Base-by-base conservation (phyloP, 92 coral and sea anemone genomes). In the Epizoanthus scotinus region DNA sequence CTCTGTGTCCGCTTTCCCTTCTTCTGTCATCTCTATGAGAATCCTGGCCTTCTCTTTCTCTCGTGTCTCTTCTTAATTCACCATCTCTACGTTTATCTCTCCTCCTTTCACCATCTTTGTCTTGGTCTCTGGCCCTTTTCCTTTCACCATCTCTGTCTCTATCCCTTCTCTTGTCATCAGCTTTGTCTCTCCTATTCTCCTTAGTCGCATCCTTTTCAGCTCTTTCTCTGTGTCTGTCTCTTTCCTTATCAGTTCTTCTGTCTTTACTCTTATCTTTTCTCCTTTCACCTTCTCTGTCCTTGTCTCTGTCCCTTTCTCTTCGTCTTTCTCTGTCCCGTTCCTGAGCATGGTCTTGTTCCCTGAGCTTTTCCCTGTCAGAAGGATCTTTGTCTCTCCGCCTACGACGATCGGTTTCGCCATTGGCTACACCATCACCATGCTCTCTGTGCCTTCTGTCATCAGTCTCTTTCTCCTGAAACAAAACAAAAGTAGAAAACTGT, bases 131-230 rank as follows among this genome's bases (percentile, higher is more conserved):
- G 64, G 77, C 86, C 18, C 75, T 21, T 31, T 55, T 72, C 29
- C 69, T 90, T 26, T 92, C 94, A 15, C 55, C 83, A 70, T 77
- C 82, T 27, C 75, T 71, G 6, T 85, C 87, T 83, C 89, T 77
- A 31, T 87, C 56, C 31, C 61, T 73, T 73, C 50, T 57, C 38
- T 55, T 74, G 2, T 8, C 26, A 42, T 29, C 83, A 49, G 8
- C 73, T 20, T 56, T 52, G 31, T 68, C 84, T 18, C 15, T 55
- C 58, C 58, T 65, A 73, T 64, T 58, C 15, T 70, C 84, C 34
- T 53, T 68, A 10, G 71, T 58, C 67, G 2, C 58, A 67, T 69
- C 75, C 26, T 14, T 77, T 82, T 64, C 18, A 47, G 52, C 10
- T 22, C 26, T 83, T 79, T 71, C 19, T 82, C 86, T 8, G 38